Base-by-base conservation (phyloP, 92 coral and sea anemone genomes). In the Bergia sp. region DNA sequence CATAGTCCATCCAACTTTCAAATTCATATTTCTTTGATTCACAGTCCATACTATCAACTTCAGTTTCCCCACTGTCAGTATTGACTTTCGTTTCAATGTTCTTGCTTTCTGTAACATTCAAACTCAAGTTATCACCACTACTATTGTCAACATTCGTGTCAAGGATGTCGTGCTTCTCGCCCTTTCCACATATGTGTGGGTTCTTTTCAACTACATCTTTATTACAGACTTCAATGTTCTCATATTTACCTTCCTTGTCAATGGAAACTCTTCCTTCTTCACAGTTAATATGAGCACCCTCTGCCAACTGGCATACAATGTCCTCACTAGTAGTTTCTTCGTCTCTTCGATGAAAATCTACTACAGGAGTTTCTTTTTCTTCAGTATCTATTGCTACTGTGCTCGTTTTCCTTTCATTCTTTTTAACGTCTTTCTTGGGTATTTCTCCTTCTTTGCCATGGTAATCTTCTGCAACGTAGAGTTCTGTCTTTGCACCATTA, bases 401-500 rank as follows among this genome's bases (percentile, higher is more conserved):
- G 16, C 29, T 66, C n/a, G 2, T 64, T 41, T 45, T 20, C 18
- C 38, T 47, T 43, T 64, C 44, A 42, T 3, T 21, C 11, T 23
- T 37, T 20, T 82, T 45, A 43, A 11, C 7, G 20, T 11, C 15
- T 20, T 1, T 21, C 20, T 7, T 21, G 41, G 76, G 21, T 20
- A 44, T 3, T 73, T 55, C 73, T 37, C 78, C 65, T 53, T 12
- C 40, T 66, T 9, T 53, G 6, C 47, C 44, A 50, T 13, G 44
- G 82, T 85, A 21, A 77, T n/a, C 64, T 76, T 74, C 49, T 37
- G 75, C 41, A 41, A 45, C 57, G 53, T 15, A 69, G 72, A 50
- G 21, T 82, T 39, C 75, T 20, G 40, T 42, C 13, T 65, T 69
- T 18, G 55, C 47, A 58, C 38, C 53, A 11, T 85, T 47, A 37